Percentiles rank a stretch among this genome's conserved stretches.
phyloP scores from a whole-genome alignment of 2,888 invertebrate genomes.

The Thecocarcelia acutangulata region DNA sequence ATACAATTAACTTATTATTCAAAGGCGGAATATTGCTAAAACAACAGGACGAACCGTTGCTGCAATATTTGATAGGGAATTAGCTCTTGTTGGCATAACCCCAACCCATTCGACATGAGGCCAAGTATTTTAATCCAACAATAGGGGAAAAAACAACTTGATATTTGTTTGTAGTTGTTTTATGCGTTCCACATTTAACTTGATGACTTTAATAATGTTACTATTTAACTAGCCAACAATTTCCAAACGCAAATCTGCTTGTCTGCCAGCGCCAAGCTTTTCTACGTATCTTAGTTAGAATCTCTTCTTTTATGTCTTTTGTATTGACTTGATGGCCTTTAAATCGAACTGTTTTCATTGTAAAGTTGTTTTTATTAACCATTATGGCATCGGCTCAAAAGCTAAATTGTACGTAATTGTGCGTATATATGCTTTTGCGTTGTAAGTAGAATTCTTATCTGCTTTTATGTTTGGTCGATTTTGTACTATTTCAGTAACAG shows the following conservation, averaged over 20 bases:
- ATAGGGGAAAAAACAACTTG: neutral
- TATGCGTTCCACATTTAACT: constrained; percentile 9
- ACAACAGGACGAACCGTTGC: too few relatives aligned
- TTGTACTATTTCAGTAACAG: too few relatives aligned
- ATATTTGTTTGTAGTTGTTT: constrained; percentile 13
- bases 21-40: too few relatives aligned
- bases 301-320: constrained; percentile 43
- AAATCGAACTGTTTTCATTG: constrained; percentile 48
- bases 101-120: neutral
- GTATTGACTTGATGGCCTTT: constrained; percentile 43
- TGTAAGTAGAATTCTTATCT: constrained; percentile 16
- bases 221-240: constrained; percentile 4
- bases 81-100: constrained; percentile 8
- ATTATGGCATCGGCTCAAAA: neutral
- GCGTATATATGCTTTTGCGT: neutral
- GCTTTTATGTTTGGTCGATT: neutral
- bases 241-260: neutral
- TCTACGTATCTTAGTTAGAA: constrained; percentile 29
- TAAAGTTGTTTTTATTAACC: constrained; percentile 19
- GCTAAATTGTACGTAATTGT: neutral
- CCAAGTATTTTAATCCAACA: too few relatives aligned
- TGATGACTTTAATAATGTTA: constrained; percentile 3
- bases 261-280: too few relatives aligned
- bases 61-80: constrained; percentile 7
- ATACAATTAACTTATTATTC: too few relatives aligned